Percentiles rank a stretch among this genome's conserved stretches.
Conservation (phyloP, 1,140 invertebrate genomes). For the Zaprionus kolodkinae region DNA sequence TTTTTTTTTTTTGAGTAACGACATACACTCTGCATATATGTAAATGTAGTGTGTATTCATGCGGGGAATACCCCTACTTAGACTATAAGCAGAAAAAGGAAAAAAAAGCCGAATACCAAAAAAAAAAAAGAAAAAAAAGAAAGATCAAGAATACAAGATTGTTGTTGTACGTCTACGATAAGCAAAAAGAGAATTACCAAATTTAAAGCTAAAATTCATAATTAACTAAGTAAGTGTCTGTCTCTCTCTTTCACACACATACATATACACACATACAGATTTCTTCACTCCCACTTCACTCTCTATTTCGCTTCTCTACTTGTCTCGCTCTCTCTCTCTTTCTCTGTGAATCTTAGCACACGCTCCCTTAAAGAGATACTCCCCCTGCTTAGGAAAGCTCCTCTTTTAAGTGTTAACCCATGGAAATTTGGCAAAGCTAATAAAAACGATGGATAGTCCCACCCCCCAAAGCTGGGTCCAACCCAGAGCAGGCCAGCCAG, state of each 20-base stretch:
- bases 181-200: slow-evolving; percentile 2
- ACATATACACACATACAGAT: not conserved
- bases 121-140: too few species aligned
- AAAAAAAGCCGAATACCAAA: not conserved
- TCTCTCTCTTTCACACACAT: slow-evolving; percentile 22
- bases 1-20: slow-evolving; percentile 10
- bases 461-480: slow-evolving; percentile 16
- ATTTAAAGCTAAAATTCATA: slow-evolving; percentile 13
- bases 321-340: not conserved
- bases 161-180: slow-evolving; percentile 4
- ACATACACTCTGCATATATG: slow-evolving; percentile 2
- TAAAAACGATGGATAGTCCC: slow-evolving; percentile 21
- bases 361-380: slow-evolving; percentile 15
- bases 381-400: not conserved
- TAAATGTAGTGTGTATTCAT: not conserved
- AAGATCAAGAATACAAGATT: not conserved
- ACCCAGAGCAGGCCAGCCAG: slow-evolving; percentile 5
- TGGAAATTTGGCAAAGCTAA: slow-evolving; percentile 27
- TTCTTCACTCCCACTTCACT: slow-evolving; percentile 7
- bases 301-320: slow-evolving; percentile 24
- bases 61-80: slow-evolving; percentile 1
- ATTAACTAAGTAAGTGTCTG: not conserved
- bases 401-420: slow-evolving; percentile 26
- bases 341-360: not conserved
- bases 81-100: not conserved